These are phyloP conservation scores for Deilephila porcellus DNA, from an alignment of 2,888 invertebrate species.

Conservation along the genomic window DNA sequence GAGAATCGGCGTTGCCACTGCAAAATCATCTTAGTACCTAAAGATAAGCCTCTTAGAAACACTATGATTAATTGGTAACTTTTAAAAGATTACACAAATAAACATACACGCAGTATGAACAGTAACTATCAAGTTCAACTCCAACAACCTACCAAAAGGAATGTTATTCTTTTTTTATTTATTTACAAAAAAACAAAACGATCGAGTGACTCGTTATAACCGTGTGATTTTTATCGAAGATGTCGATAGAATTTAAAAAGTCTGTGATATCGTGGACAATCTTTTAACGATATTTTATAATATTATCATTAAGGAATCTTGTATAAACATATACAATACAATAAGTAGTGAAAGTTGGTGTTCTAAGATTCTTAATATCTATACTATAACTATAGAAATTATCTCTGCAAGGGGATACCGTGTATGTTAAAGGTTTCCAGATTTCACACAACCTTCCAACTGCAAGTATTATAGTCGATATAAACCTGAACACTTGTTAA, in stretches of 20 bases:
- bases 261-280: not conserved
- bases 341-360: not conserved
- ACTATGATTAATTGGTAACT: slow-evolving; percentile 69
- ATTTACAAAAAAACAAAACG: slow-evolving; percentile 9
- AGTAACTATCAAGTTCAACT: slow-evolving; percentile 62
- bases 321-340: not conserved
- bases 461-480: not conserved
- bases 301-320: not conserved
- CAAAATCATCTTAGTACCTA: slow-evolving; percentile 52
- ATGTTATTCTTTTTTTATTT: slow-evolving; percentile 67
- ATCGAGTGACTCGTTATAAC: not conserved
- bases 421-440: not conserved
- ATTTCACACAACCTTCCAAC: not conserved
- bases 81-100: slow-evolving; percentile 59
- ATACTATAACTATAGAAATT: not conserved
- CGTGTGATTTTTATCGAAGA: slow-evolving; percentile 1
- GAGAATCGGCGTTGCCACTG: slow-evolving; percentile 26
- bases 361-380: not conserved
- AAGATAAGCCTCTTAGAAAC: slow-evolving; percentile 69
- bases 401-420: not conserved
- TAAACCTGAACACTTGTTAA: not conserved
- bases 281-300: not conserved
- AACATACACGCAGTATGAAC: slow-evolving; percentile 60
- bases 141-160: slow-evolving; percentile 74
- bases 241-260: not conserved